Evolutionary conservation across 2,888 invertebrate genomes (phyloP).

Genomic region (Acrocyrtus sp.): DNA sequence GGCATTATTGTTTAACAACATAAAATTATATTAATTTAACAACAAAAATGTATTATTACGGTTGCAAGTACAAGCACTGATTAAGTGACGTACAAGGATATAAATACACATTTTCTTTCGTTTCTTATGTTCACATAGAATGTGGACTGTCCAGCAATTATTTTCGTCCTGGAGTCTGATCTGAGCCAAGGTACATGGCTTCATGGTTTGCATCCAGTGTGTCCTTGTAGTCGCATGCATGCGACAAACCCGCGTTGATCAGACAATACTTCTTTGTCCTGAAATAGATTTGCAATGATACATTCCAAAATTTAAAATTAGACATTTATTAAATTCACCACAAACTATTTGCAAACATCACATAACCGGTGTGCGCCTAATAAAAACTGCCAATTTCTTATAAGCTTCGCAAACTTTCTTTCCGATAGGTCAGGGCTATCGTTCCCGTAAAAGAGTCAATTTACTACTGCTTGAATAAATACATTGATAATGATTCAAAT

Average conservation of each 20-base stretch:
- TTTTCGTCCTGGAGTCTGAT: conserved; percentile 65
- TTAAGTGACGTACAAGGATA: neutral
- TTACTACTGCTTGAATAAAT: too few relatives aligned
- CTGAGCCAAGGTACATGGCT: conserved; percentile 65
- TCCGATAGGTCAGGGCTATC: neutral
- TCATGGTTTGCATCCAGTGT: conserved; percentile 65
- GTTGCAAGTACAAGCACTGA: too few relatives aligned
- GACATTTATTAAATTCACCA: too few relatives aligned
- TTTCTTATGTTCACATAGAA: neutral
- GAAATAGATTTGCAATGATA: conserved; percentile 16
- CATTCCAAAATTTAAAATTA: too few relatives aligned
- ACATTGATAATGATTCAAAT: too few relatives aligned
- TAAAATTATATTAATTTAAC: too few relatives aligned
- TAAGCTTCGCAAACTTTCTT: too few relatives aligned
- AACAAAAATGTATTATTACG: too few relatives aligned
- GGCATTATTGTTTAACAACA: too few relatives aligned
- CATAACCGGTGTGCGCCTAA: too few relatives aligned
- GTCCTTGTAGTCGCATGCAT: conserved; percentile 67
- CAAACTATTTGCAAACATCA: neutral
- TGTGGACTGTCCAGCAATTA: conserved; percentile 48
- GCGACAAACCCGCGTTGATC: conserved; percentile 66
- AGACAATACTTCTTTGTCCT: conserved; percentile 65
- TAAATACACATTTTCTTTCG: neutral
- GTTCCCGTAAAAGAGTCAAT: too few relatives aligned
- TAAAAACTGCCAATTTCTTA: too few relatives aligned